These are phyloP conservation scores for Melipona quadrifasciata DNA, from an alignment of 1,140 invertebrate genomes.

Conservation along the genomic window DNA sequence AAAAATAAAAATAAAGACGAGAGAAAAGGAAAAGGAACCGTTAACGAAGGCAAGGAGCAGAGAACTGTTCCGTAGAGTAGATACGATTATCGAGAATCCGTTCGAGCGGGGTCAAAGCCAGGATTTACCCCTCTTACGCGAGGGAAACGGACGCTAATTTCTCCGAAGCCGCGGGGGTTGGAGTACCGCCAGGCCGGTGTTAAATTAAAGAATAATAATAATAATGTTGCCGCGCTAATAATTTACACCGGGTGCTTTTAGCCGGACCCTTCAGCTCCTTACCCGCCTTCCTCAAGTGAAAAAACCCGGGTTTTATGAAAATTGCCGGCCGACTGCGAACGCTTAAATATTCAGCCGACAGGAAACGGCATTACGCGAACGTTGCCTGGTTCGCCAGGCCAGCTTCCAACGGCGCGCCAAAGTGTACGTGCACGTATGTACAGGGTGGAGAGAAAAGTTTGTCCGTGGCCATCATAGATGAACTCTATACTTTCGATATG, in stretches of 20 bases:
- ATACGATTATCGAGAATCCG: background rate
- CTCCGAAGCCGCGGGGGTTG: conserved; percentile 39
- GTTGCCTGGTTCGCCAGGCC: background rate
- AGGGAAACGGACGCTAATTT: background rate
- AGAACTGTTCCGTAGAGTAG: background rate
- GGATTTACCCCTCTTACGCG: background rate
- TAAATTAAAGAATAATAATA: conserved; percentile 63
- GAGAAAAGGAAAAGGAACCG: background rate
- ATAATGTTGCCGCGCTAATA: conserved; percentile 57
- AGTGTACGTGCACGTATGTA: too few species aligned
- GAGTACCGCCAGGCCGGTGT: conserved; percentile 52
- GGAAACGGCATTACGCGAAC: conserved; percentile 12
- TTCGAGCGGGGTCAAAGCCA: background rate
- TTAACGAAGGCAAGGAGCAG: background rate
- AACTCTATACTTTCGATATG: too few species aligned
- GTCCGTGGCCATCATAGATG: too few species aligned
- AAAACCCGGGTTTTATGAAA: conserved; percentile 56
- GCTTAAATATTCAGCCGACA: conserved; percentile 35
- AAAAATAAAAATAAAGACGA: background rate
- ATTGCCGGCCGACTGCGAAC: conserved; percentile 44
- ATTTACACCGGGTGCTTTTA: conserved; percentile 60
- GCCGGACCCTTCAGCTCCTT: conserved; percentile 5
- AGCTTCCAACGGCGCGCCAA: background rate
- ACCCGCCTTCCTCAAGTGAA: background rate
- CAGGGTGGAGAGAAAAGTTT: too few species aligned